Evolutionary conservation across 2,797 vertebrate species (phyloP).

Genomic region (Benthosema pterotum): DNA sequence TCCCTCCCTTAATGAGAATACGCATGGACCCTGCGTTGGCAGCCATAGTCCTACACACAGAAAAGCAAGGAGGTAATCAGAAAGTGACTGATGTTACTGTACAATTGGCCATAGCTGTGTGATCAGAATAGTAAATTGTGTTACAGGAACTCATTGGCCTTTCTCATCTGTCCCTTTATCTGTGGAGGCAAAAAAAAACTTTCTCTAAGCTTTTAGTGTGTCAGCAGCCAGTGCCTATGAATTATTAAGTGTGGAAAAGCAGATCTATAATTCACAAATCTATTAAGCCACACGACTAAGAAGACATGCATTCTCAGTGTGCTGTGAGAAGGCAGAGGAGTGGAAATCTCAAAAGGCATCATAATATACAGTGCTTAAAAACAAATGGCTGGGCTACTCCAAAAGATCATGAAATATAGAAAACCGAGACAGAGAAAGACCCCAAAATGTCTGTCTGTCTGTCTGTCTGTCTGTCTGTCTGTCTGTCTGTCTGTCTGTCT

Average conservation of each 20-base stretch:
- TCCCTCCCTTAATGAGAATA: conserved; percentile 91
- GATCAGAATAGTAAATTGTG: too few species aligned
- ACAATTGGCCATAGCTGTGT: too few species aligned
- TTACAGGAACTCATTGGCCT: conserved; percentile 8
- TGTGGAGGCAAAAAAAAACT: conserved; percentile 16
- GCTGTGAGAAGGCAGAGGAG: neutral
- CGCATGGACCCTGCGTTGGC: conserved; percentile 90
- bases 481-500: too few species aligned
- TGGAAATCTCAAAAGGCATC: neutral
- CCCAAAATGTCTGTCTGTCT: too few species aligned
- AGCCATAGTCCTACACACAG: conserved; percentile 82
- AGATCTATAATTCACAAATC: conserved; percentile 16
- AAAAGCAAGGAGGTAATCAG: neutral
- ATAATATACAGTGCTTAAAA: too few species aligned
- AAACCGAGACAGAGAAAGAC: neutral
- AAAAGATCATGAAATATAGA: neutral
- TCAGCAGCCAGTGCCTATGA: conserved; percentile 41
- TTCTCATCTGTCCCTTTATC: conserved; percentile 9
- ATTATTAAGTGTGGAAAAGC: conserved; percentile 16
- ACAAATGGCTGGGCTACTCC: neutral
- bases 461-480: too few species aligned
- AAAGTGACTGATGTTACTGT: too few species aligned
- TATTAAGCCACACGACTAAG: conserved; percentile 32
- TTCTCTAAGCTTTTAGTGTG: conserved; percentile 36
- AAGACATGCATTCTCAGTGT: neutral